Evolutionary conservation across 2,888 invertebrate species (phyloP).

Genomic region (Microchrysa polita): DNA sequence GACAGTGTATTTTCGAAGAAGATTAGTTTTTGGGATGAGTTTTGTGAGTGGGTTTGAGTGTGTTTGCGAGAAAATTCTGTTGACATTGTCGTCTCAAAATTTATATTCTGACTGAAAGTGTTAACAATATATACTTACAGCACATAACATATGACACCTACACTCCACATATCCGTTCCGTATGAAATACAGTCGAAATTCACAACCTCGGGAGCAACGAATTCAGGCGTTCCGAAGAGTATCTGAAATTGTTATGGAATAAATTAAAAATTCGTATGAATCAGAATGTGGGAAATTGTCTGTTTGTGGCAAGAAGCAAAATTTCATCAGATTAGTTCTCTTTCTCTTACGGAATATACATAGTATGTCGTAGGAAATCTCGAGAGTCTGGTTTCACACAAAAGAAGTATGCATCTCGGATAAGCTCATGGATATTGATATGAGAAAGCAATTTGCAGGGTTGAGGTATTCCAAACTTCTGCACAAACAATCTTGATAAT

Average conservation of each 20-base stretch:
- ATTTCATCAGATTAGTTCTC: no score
- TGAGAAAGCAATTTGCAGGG: no score
- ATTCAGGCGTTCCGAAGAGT: constrained; percentile 97
- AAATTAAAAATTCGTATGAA: no score
- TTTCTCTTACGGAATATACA: no score
- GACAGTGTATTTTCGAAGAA: constrained; percentile 5
- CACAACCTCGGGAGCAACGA: constrained; percentile 98
- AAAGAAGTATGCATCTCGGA: no score
- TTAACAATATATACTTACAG: constrained; percentile 82
- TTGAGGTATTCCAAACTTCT: no score
- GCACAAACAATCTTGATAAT: no score
- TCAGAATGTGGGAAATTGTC: no score
- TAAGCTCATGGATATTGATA: no score
- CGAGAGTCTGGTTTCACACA: no score
- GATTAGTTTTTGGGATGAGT: background rate
- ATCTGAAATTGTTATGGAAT: constrained; percentile 66
- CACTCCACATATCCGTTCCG: constrained; percentile 98
- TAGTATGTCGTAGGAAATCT: no score
- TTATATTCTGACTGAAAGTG: background rate
- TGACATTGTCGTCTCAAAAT: background rate
- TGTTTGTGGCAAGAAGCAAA: no score
- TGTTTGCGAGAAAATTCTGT: background rate
- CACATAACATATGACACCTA: constrained; percentile 98
- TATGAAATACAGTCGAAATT: constrained; percentile 97
- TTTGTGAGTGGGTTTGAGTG: constrained; percentile 10